Evolutionary conservation across 2,888 invertebrate species (phyloP).

Genomic region (Microctonus hyperodae): DNA sequence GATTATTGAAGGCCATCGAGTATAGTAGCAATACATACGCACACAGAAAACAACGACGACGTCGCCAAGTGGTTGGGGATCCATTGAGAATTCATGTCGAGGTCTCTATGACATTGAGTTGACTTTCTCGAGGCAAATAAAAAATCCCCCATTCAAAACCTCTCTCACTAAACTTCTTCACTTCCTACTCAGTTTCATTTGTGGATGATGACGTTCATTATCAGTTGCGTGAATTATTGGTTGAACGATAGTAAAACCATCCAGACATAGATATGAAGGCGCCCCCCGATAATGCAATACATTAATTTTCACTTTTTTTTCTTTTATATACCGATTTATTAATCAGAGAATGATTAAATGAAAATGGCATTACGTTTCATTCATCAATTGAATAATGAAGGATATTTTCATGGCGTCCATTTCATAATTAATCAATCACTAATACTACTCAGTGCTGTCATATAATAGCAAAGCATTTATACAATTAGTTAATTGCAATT

Average conservation of each 20-base stretch:
- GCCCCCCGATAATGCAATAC: not conserved
- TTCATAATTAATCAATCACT: not conserved
- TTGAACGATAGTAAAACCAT: not conserved
- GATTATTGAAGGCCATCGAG: conserved; percentile 18
- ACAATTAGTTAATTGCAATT: not conserved
- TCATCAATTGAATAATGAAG: not conserved
- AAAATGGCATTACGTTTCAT: not conserved
- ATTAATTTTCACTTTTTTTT: not conserved
- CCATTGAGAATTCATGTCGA: conserved; percentile 24
- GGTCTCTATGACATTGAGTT: conserved; percentile 30
- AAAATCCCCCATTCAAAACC: conserved; percentile 14
- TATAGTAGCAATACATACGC: not conserved
- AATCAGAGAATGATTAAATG: not conserved
- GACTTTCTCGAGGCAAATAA: conserved; percentile 15
- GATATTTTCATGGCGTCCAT: not conserved
- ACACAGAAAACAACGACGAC: not conserved
- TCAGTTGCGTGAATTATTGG: conserved; percentile 1
- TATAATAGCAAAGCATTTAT: not conserved
- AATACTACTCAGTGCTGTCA: not conserved
- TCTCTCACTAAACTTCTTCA: not conserved
- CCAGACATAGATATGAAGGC: not conserved
- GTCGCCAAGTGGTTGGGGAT: conserved; percentile 11
- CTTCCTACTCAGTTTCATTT: not conserved
- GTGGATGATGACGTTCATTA: conserved; percentile 7
- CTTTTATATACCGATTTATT: no score